Evolutionary conservation across 1,140 invertebrate species (phyloP).

Genomic region (Musca domestica): DNA sequence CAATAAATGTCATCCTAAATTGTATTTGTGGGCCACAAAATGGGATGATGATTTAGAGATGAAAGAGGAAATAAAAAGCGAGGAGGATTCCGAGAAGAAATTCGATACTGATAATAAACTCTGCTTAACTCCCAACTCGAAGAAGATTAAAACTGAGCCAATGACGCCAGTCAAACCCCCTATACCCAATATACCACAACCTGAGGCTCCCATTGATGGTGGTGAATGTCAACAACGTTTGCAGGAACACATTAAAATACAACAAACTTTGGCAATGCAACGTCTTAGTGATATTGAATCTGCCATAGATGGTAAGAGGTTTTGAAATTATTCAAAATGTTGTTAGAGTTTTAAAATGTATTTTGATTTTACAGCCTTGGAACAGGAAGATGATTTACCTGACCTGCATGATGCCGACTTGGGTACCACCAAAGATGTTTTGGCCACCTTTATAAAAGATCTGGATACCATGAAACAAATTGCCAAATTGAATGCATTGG

Average conservation of each 20-base stretch:
- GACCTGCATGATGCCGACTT: constrained; percentile 39
- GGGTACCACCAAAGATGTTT: constrained; percentile 40
- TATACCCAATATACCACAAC: constrained; percentile 63
- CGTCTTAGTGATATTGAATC: constrained; percentile 73
- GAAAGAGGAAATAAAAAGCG: constrained; percentile 29
- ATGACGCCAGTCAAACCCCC: constrained; percentile 23
- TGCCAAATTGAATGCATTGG: constrained; percentile 43
- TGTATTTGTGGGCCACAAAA: constrained; percentile 81
- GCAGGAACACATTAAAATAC: constrained; percentile 73
- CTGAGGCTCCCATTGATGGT: constrained; percentile 77
- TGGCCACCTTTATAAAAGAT: constrained; percentile 45
- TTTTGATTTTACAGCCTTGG: constrained; percentile 30
- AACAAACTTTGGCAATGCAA: constrained; percentile 69
- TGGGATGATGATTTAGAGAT: constrained; percentile 60
- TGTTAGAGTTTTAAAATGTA: neutral
- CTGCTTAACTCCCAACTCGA: constrained; percentile 23
- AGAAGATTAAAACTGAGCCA: constrained; percentile 34
- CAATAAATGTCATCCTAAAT: constrained; percentile 76
- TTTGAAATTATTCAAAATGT: neutral
- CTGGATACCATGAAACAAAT: constrained; percentile 44
- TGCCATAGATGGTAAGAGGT: constrained; percentile 68
- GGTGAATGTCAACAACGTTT: constrained; percentile 74
- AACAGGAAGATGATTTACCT: constrained; percentile 38
- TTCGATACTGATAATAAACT: constrained; percentile 22
- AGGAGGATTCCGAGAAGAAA: constrained; percentile 19